Base-by-base conservation (phyloP, 1,140 invertebrate species). In the Drosophila mayri region DNA sequence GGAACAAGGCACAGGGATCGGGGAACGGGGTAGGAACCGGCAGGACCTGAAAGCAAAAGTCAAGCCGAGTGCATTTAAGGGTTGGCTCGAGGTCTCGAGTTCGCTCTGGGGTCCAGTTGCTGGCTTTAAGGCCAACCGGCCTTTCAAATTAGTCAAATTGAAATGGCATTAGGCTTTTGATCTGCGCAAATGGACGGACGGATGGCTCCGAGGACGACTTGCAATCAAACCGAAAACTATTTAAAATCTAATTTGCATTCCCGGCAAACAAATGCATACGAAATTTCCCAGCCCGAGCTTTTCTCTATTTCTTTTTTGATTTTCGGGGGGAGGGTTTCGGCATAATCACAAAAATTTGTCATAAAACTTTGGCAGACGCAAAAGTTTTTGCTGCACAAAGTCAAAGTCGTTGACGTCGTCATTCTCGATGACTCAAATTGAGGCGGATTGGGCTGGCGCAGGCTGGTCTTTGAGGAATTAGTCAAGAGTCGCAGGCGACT, bases 161-260 rank as follows among this genome's bases (percentile, higher is more conserved):
- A 79, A 87, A 77, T 76, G 55, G 58, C 65, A 68, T 83, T 83
- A 74, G 80, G 76, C 60, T 74, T 76, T 85, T 85, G 78, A 86
- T 75, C 74, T 52, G 32, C 25, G 22, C 71, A 61, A 47, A 32
- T 47, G 63, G 59, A 37, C 22, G 32, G 32, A 35, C 18, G 18
- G 41, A 20, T 22, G 32, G 11, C 32, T 37, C 32, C 16, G 50
- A 37, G 30, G 47, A 16, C 14, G 11, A 43, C 41, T 16, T 38
- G 76, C 83, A 79, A 77, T 73, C 84, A 80, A 82, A 72, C 76
- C 71, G 64, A 72, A 84, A 88, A 88, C 83, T 88, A 87, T 87
- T 87, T 77, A 84, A 88, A 87, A 84, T 87, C 84, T 84, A 88
- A 87, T 87, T 87, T 87, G 85, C 85, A 90, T 84, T 80, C 59